A percentile compares a stretch with the other conserved stretches of the same genome.
These are phyloP conservation scores for Metopolophium dirhodum DNA, from an alignment of 1,140 invertebrate species.

Conservation along the genomic window DNA sequence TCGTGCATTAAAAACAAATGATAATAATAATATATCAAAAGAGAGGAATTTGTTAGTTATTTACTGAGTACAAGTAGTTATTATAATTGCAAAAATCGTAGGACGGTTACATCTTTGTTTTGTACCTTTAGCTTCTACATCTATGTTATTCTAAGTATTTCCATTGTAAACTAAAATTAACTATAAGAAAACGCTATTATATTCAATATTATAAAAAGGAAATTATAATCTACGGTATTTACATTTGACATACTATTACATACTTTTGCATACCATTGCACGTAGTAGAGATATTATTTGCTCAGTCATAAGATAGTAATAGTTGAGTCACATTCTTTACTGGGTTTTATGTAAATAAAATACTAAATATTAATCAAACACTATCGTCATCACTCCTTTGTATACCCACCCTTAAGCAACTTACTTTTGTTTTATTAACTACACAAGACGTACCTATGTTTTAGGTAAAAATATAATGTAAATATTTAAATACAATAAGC, in stretches of 20 bases:
- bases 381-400: neutral
- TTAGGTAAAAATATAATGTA: neutral
- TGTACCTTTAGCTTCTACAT: no score
- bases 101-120: no score
- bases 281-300: neutral
- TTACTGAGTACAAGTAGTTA: no score
- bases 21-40: neutral
- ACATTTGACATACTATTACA: neutral
- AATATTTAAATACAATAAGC: neutral
- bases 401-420: neutral
- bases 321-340: neutral
- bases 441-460: neutral
- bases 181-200: neutral
- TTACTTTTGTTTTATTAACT: neutral
- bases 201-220: neutral
- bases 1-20: no score
- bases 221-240: neutral
- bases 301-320: neutral
- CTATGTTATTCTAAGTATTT: neutral
- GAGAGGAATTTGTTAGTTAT: neutral
- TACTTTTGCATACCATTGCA: no score
- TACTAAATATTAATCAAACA: neutral
- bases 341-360: neutral
- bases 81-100: no score
- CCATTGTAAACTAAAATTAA: neutral